Evolutionary conservation across 2,888 invertebrate species (phyloP), one percentile per base, ranked within the genome.

Genomic region (Monopis laevigella): DNA sequence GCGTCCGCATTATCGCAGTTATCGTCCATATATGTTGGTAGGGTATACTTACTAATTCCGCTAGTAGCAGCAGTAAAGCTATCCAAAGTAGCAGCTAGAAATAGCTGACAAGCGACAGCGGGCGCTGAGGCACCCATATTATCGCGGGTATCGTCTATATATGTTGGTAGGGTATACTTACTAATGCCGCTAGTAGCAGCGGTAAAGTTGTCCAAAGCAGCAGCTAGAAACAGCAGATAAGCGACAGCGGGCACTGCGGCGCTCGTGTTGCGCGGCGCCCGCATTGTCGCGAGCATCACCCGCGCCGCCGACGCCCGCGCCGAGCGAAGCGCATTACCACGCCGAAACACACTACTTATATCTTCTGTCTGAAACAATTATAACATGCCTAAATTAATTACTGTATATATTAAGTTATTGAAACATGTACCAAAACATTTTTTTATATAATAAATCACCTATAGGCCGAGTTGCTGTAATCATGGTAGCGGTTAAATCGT

Each of bases 201-300:
- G 47, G 63, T 52, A 43, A 57, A 18, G 14, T 40, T 39, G 21
- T 42, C 24, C 16, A 48, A 30, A 19, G 28, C 38, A 11, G 43
- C 39, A 49, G 59, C 65, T 45, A 70, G 61, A 54, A 60, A 53
- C 53, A 66, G 59, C 48, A 58, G 48, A 52, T 51, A 53, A 50
- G 54, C 55, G 49, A 62, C 57, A 59, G 58, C 58, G 53, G 58
- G 58, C 53, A 60, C 53, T 48, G 62, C 57, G 59, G 58, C 58
- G 53, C 57, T 56, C 52, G 62, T 53, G 56, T 60, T 55, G 60
- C 64, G 63, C 60, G 59, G 62, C 65, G 62, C 62, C 65, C 66
- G 73, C 78, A 78, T 78, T 69, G 60, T 78, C 71, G 73, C 65
- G 57, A 56, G 68, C 73, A 73, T 64, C 63, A 66, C 69, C 72